phyloP scores from a whole-genome alignment of 53 echinoderm and acorn worm genomes.

The Glandiceps talaboti region DNA sequence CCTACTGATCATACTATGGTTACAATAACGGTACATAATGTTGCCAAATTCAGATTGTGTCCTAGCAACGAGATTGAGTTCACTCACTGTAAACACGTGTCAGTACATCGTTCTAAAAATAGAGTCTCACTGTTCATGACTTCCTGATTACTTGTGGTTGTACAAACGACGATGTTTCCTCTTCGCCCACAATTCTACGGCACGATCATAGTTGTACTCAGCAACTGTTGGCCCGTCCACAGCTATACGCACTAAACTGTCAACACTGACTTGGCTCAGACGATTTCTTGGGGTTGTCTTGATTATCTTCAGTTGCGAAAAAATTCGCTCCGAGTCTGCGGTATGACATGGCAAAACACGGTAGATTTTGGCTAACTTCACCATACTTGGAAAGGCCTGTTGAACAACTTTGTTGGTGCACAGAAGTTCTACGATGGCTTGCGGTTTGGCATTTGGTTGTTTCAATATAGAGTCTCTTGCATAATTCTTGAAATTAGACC shows the following conservation, averaged over 20 bases:
- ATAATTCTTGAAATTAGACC: conserved; percentile 7
- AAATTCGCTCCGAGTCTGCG: conserved; percentile 7
- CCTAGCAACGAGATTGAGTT: no score
- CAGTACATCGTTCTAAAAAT: no score
- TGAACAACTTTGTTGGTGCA: background rate
- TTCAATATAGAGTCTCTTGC: background rate
- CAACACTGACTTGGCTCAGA: conserved; percentile 1
- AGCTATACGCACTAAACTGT: conserved; percentile 5
- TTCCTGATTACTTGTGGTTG: background rate
- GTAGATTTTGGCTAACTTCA: conserved; percentile 2
- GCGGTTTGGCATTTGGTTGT: background rate
- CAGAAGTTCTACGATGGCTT: background rate
- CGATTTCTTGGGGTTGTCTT: conserved; percentile 3
- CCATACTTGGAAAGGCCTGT: background rate
- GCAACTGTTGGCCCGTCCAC: conserved; percentile 2
- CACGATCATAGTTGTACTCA: background rate
- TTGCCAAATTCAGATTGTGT: no score
- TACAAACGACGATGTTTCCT: conserved; percentile 3
- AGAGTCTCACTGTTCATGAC: background rate
- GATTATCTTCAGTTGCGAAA: conserved; percentile 5
- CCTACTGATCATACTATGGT: no score
- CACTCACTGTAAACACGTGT: no score
- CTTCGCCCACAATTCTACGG: conserved; percentile 3
- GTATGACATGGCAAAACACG: conserved; percentile 5
- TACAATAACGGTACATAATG: no score